Conservation (phyloP, 2,797 vertebrate species). For the Sylvilagus floridanus region DNA sequence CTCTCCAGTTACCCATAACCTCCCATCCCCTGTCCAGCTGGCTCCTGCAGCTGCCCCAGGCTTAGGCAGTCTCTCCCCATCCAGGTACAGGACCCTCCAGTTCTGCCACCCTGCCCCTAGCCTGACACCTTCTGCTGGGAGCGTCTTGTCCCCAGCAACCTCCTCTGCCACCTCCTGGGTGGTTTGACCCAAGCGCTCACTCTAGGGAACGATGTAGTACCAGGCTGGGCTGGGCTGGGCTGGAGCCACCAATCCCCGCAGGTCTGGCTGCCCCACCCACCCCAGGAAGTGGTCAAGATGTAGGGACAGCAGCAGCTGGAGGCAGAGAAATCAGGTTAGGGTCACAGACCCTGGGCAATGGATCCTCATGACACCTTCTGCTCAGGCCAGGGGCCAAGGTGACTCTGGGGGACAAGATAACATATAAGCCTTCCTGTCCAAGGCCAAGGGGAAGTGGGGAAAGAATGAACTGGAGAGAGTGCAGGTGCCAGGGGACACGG, state of each 20-base stretch:
- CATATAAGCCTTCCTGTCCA: neutral
- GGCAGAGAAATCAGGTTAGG: neutral
- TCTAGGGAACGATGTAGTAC: no score
- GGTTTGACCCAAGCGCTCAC: no score
- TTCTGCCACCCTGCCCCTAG: no score
- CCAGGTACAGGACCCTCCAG: no score
- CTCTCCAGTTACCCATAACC: no score
- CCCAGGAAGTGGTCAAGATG: neutral
- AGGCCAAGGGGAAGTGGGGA: neutral
- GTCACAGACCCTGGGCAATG: neutral
- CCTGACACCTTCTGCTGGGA: neutral
- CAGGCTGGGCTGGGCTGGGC: neutral
- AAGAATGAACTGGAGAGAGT: no score
- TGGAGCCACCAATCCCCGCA: neutral
- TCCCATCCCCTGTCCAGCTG: neutral
- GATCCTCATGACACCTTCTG: neutral
- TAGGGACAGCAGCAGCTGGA: neutral
- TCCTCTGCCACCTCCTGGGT: neutral
- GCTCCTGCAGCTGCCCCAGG: neutral
- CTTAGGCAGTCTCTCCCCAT: neutral
- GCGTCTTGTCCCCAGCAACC: neutral
- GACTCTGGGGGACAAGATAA: neutral
- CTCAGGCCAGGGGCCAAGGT: rapidly evolving
- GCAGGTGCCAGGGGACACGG: neutral
- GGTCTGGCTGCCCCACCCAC: neutral